phyloP scores from a whole-genome alignment of 92 coral and sea anemone species.

The Umimayanthus chanpuru region DNA sequence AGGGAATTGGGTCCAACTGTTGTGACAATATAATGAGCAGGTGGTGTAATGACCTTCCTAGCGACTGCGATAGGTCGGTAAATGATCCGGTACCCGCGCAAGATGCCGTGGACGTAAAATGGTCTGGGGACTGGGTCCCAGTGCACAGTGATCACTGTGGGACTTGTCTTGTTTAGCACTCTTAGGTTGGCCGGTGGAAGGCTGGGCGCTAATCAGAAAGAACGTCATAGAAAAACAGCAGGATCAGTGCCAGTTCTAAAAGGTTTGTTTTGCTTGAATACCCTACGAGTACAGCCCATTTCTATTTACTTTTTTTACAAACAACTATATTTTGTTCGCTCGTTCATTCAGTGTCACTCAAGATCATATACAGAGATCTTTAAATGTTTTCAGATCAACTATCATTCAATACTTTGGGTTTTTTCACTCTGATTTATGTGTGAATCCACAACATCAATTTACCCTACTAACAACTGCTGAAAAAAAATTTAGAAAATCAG shows the following conservation, averaged over 20 bases:
- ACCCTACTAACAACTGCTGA: too few species aligned
- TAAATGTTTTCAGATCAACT: too few species aligned
- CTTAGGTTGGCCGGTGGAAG: slow-evolving; percentile 72
- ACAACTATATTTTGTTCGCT: too few species aligned
- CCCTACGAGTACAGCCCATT: not conserved
- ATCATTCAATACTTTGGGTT: too few species aligned
- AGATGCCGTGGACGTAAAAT: slow-evolving; percentile 90
- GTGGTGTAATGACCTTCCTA: slow-evolving; percentile 36
- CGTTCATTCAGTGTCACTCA: too few species aligned
- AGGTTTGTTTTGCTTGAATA: not conserved
- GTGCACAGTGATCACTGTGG: slow-evolving; percentile 70
- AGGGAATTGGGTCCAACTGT: slow-evolving; percentile 48
- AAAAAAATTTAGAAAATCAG: too few species aligned
- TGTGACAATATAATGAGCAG: not conserved
- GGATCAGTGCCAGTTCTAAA: too few species aligned
- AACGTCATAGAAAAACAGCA: not conserved
- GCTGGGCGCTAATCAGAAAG: slow-evolving; percentile 71
- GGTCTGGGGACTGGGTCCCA: slow-evolving; percentile 86
- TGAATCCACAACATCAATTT: too few species aligned
- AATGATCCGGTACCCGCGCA: slow-evolving; percentile 84
- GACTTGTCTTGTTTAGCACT: slow-evolving; percentile 76
- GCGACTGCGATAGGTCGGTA: slow-evolving; percentile 77
- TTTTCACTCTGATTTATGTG: too few species aligned
- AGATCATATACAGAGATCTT: too few species aligned
- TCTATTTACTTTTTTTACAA: too few species aligned